A percentile compares a stretch with the other conserved stretches of the same genome.
These are phyloP conservation scores for Melanostoma mellinum DNA, from an alignment of 2,888 invertebrate species.

Conservation along the genomic window DNA sequence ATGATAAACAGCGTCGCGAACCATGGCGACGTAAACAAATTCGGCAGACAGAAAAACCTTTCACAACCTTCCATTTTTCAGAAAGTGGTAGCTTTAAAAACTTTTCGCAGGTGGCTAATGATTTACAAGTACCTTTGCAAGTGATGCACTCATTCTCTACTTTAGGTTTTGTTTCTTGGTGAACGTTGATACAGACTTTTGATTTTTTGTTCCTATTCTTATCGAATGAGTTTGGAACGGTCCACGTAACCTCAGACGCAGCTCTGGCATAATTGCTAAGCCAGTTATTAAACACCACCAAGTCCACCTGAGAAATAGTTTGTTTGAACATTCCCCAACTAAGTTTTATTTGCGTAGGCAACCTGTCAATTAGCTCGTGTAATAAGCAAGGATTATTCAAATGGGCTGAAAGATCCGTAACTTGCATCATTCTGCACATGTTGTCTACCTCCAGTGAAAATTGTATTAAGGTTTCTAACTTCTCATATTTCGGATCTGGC, in stretches of 20 bases:
- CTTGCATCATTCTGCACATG: constrained; percentile 17
- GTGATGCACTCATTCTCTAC: background rate
- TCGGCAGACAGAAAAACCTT: constrained; percentile 21
- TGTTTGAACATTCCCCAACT: constrained; percentile 37
- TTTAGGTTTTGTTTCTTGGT: constrained; percentile 14
- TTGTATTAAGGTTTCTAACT: constrained; percentile 19
- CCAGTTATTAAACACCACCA: constrained; percentile 25
- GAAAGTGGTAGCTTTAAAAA: background rate
- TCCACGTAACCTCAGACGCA: constrained; percentile 23
- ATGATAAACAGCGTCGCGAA: constrained; percentile 30
- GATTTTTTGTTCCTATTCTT: background rate
- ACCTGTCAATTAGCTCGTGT: constrained; percentile 29
- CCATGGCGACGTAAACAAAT: constrained; percentile 47
- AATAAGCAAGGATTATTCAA: constrained; percentile 36
- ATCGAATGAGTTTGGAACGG: background rate
- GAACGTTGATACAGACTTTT: constrained; percentile 13
- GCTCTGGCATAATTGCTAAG: constrained; percentile 4
- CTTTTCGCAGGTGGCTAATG: background rate
- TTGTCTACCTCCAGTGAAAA: constrained; percentile 27
- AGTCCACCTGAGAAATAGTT: background rate
- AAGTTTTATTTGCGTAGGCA: constrained; percentile 20
- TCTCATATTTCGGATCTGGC: constrained; percentile 16
- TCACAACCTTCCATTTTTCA: constrained; percentile 49
- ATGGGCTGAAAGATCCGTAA: constrained; percentile 1
- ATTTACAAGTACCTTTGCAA: constrained; percentile 10